A percentile compares a stretch with the other conserved stretches of the same genome.
phyloP scores from a whole-genome alignment of 2,797 vertebrate genomes.

The Tauraco hartlaubi region DNA sequence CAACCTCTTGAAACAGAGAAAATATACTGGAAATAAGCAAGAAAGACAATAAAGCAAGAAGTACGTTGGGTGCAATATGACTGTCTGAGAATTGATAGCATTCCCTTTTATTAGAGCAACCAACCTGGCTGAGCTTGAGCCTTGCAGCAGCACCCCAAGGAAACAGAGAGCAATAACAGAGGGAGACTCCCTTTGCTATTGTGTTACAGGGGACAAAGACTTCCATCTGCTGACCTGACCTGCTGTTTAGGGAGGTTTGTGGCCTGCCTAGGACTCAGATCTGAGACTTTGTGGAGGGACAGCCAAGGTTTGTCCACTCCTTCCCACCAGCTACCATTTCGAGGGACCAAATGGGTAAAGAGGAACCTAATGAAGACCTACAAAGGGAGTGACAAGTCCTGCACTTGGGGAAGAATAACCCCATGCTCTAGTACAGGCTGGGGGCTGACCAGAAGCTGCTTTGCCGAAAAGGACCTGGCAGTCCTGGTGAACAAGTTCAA shows the following conservation, averaged over 20 bases:
- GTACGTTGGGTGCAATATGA: not conserved
- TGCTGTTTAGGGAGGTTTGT: not conserved
- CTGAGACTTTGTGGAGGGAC: not conserved
- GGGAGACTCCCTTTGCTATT: not conserved
- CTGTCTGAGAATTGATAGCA: not conserved
- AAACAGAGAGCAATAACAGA: not conserved
- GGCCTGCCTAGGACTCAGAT: not conserved
- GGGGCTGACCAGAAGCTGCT: not conserved
- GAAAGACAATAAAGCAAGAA: not conserved
- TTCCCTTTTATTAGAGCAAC: not conserved
- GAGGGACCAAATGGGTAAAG: not conserved
- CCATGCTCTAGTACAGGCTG: not conserved
- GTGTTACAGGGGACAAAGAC: rapidly evolving
- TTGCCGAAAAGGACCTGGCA: not conserved
- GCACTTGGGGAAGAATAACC: too few species aligned
- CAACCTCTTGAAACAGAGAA: not conserved
- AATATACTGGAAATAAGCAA: not conserved
- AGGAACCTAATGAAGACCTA: not conserved
- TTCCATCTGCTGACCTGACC: not conserved
- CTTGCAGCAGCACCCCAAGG: not conserved
- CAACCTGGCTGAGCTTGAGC: not conserved
- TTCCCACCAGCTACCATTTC: not conserved
- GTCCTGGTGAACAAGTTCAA: not conserved
- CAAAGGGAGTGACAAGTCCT: not conserved
- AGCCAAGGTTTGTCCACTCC: not conserved